Evolutionary conservation across 2,888 invertebrate genomes (phyloP), one percentile per base, ranked within the genome.

Genomic region (Smittia sp.): DNA sequence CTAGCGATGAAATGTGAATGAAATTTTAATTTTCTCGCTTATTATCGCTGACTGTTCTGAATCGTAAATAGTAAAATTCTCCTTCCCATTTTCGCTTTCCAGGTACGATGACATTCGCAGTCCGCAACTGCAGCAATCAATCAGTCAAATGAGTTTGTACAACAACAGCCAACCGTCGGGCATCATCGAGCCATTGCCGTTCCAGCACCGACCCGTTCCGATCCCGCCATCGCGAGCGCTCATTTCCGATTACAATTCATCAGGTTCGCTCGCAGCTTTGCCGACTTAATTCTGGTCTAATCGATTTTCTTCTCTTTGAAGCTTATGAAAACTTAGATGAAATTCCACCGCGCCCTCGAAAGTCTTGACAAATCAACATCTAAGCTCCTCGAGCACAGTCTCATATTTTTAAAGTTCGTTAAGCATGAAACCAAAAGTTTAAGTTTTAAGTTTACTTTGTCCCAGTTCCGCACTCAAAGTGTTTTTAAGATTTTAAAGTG

Each of bases 301-400:
- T 15, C 15, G 15, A 52, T 4, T 58, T 46, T 54, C 69, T 22
- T 25, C 13, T 72, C 20, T 4, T 72, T 72, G 11, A 9, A 72
- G 72, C 72, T 62, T 72, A 72, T 72, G 72, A 72, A 9, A 72
- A 72, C 32, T 72, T 72, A 27, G 72, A 72, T 39, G 58, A 25
- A 2, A 39, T 72, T 68, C 75, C 76, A 76, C 80, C 82, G 76
- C 80, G 81, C 76, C 81, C 83, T 76, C 79, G 83, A 77, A 81
- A 83, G 80, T 79, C 83, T 80, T 83, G 83, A 82, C 81, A 73
- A 63, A 66, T 75, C 58, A 62, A 75, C 18, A 73, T 73, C 24
- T 75, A 74, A 72, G 24, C 13, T 24, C 18, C 24, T 1, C 25
- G 27, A 65, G 24, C 25, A 1, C 25, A 65, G 32, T 65, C 24